Percentiles rank a stretch among this genome's conserved stretches.
phyloP scores from a whole-genome alignment of 2,888 invertebrate species.

The Orthosia cruda region DNA sequence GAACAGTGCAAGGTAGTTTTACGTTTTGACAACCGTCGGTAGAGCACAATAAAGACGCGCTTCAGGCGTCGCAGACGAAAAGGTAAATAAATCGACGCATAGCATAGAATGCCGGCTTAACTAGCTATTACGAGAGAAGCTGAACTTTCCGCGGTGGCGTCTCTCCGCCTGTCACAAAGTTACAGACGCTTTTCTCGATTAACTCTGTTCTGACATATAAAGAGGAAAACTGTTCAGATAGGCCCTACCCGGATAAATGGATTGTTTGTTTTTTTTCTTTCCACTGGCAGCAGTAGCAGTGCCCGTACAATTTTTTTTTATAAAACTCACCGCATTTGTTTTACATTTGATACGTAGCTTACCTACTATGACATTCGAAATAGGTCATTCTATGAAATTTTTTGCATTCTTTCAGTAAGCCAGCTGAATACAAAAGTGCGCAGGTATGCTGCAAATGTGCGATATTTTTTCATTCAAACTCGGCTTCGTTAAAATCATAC shows the following conservation, averaged over 20 bases:
- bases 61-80: conserved; percentile 62
- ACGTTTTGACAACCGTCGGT: conserved; percentile 56
- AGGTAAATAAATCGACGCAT: conserved; percentile 74
- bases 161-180: conserved; percentile 70
- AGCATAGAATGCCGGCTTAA: conserved; percentile 72
- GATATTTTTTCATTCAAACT: conserved; percentile 75
- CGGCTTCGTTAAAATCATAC: conserved; percentile 79
- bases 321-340: conserved; percentile 41
- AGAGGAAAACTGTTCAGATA: conserved; percentile 53
- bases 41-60: conserved; percentile 56
- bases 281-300: background rate
- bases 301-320: conserved; percentile 16
- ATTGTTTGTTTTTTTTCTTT: conserved; percentile 28
- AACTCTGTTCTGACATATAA: conserved; percentile 69
- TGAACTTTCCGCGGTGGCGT: conserved; percentile 65
- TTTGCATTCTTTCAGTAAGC: conserved; percentile 43
- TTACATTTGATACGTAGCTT: conserved; percentile 45
- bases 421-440: conserved; percentile 50
- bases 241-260: conserved; percentile 31
- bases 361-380: conserved; percentile 44
- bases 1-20: conserved; percentile 35
- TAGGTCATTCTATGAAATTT: conserved; percentile 28
- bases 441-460: conserved; percentile 51
- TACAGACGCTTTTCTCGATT: conserved; percentile 68
- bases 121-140: conserved; percentile 71